phyloP scores from a whole-genome alignment of 2,888 invertebrate species.

The Rhorus exstirpatorius region DNA sequence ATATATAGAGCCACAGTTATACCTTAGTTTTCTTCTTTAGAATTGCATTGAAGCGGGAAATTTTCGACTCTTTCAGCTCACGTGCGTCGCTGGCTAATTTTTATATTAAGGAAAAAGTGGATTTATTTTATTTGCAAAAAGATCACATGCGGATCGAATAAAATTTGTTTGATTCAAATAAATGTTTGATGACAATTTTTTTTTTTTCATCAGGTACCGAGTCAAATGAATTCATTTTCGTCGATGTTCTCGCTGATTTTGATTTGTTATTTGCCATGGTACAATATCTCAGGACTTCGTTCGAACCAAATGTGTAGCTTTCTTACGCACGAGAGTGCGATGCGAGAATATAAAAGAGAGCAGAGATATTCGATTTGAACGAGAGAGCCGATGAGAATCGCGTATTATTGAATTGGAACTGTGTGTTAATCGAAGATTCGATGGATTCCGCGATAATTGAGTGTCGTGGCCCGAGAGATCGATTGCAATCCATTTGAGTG shows the following conservation, averaged over 20 bases:
- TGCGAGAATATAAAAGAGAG: neutral
- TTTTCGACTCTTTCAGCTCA: too few species aligned
- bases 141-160: too few species aligned
- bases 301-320: neutral
- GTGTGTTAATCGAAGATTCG: conserved; percentile 45
- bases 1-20: too few species aligned
- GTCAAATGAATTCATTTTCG: too few species aligned
- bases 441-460: conserved; percentile 54
- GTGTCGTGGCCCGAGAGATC: conserved; percentile 35
- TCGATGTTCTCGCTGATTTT: neutral
- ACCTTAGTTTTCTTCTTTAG: too few species aligned
- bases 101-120: too few species aligned
- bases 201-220: too few species aligned
- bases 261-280: conserved; percentile 35
- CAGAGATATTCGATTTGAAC: conserved; percentile 2
- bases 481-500: conserved; percentile 34
- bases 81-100: too few species aligned
- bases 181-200: too few species aligned
- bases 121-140: too few species aligned
- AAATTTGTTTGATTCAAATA: too few species aligned
- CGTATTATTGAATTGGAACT: conserved; percentile 13
- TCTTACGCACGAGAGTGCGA: neutral
- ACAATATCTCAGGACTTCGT: conserved; percentile 16
- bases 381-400: neutral
- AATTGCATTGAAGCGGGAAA: too few species aligned